phyloP scores from a whole-genome alignment of 2,797 vertebrate genomes.

The Hydrolagus colliei region DNA sequence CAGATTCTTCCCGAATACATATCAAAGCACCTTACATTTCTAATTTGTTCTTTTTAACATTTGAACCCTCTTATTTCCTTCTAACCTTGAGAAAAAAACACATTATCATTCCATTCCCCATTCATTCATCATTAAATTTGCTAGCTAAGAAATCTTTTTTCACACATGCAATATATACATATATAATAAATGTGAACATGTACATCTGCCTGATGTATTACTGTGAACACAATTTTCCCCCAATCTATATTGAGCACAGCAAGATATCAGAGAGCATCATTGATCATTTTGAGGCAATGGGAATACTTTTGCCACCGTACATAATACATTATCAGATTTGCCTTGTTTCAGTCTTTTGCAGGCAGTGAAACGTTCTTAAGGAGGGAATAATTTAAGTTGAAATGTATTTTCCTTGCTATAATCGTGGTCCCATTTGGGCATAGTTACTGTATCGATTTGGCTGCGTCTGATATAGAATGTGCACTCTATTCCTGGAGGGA shows the following conservation, averaged over 20 bases:
- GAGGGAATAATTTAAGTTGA: background rate
- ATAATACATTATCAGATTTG: background rate
- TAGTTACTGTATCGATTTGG: no score
- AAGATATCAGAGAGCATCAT: background rate
- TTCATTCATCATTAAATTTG: slow-evolving; percentile 10
- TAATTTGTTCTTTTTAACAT: background rate
- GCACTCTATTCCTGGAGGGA: no score
- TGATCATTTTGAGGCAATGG: background rate
- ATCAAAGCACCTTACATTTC: background rate
- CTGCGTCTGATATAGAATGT: no score
- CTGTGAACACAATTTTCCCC: background rate
- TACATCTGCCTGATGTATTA: background rate
- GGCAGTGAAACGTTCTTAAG: background rate
- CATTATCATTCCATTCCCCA: background rate
- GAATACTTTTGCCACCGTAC: background rate
- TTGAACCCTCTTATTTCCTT: background rate
- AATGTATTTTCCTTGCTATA: no score
- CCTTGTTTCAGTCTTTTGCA: background rate
- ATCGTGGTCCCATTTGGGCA: no score
- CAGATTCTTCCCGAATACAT: background rate
- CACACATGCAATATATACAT: background rate
- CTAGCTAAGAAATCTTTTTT: background rate
- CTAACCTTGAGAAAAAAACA: background rate
- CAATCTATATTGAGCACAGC: background rate
- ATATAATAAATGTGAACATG: background rate